phyloP scores from a whole-genome alignment of 2,797 vertebrate species.

The Mormyrus hasselquistii region DNA sequence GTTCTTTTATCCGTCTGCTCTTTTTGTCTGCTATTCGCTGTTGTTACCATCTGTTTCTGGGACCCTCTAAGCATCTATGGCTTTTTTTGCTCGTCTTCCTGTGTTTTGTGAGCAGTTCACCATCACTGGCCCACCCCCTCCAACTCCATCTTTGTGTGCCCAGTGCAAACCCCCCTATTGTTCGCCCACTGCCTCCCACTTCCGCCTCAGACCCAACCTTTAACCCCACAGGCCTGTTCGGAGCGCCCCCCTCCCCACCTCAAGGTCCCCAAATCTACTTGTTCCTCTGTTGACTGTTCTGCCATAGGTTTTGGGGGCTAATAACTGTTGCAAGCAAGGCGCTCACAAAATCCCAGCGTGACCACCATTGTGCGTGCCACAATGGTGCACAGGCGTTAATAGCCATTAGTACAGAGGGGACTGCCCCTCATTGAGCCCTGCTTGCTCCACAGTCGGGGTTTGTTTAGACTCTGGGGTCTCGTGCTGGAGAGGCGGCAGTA shows the following conservation, averaged over 20 bases:
- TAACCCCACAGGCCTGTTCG: conserved; percentile 50
- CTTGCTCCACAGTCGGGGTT: conserved; percentile 34
- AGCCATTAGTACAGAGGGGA: conserved; percentile 58
- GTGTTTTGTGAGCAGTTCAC: conserved; percentile 53
- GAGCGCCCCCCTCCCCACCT: conserved; percentile 20
- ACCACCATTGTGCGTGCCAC: conserved; percentile 57
- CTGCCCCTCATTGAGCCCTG: conserved; percentile 39
- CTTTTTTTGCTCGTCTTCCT: conserved; percentile 65
- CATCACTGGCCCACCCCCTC: conserved; percentile 34
- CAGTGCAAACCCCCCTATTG: conserved; percentile 54
- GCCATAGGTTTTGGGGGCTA: conserved; percentile 46
- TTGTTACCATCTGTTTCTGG: conserved; percentile 62
- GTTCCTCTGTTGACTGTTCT: conserved; percentile 54
- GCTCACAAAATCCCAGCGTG: conserved; percentile 62
- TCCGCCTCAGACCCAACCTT: conserved; percentile 57
- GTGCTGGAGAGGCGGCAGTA: not conserved
- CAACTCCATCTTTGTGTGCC: conserved; percentile 55
- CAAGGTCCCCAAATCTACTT: conserved; percentile 61
- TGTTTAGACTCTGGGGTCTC: not conserved
- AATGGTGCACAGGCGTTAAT: conserved; percentile 59
- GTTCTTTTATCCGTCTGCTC: conserved; percentile 25
- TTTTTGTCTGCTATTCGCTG: conserved; percentile 34
- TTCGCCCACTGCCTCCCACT: conserved; percentile 54
- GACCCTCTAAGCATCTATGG: conserved; percentile 55
- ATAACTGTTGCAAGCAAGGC: conserved; percentile 63